These are phyloP conservation scores for Conus ventricosus DNA, from an alignment of 1,140 invertebrate genomes.

Conservation along the genomic window DNA sequence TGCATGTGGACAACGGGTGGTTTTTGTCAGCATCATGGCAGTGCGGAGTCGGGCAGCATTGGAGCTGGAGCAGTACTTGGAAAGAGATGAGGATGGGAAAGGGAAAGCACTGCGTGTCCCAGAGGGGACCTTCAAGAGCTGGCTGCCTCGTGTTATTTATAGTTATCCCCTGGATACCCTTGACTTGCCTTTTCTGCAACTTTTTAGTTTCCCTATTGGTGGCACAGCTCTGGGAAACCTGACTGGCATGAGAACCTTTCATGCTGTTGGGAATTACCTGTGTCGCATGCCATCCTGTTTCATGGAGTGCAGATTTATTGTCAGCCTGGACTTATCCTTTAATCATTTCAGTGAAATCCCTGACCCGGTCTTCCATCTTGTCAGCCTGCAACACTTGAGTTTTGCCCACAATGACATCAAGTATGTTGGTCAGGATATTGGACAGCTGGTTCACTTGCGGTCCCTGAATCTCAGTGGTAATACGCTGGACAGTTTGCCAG, in stretches of 20 bases:
- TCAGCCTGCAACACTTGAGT: constrained; percentile 55
- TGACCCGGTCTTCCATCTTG: constrained; percentile 56
- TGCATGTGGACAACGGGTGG: background rate
- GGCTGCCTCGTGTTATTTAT: constrained; percentile 65
- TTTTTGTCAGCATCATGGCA: constrained; percentile 8
- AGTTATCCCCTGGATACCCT: constrained; percentile 57
- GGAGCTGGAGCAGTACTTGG: constrained; percentile 53
- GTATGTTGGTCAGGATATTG: constrained; percentile 53
- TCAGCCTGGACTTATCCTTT: constrained; percentile 61
- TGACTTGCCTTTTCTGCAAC: constrained; percentile 63
- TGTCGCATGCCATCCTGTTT: constrained; percentile 62
- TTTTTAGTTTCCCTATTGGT: constrained; percentile 68
- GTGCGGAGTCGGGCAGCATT: constrained; percentile 54
- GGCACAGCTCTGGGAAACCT: constrained; percentile 62
- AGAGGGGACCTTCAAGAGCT: constrained; percentile 67
- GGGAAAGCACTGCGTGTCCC: constrained; percentile 55
- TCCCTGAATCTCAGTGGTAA: constrained; percentile 65
- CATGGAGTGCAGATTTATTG: constrained; percentile 59
- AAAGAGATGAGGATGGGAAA: constrained; percentile 42
- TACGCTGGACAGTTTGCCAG: constrained; percentile 55
- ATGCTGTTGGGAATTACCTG: constrained; percentile 66
- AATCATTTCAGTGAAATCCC: constrained; percentile 64
- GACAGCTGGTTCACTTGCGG: constrained; percentile 58
- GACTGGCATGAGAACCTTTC: constrained; percentile 57
- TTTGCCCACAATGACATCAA: constrained; percentile 65